Evolutionary conservation across 2,888 invertebrate genomes (phyloP), one percentile per base, ranked within the genome.

Genomic region (Perizoma flavofasciatum): DNA sequence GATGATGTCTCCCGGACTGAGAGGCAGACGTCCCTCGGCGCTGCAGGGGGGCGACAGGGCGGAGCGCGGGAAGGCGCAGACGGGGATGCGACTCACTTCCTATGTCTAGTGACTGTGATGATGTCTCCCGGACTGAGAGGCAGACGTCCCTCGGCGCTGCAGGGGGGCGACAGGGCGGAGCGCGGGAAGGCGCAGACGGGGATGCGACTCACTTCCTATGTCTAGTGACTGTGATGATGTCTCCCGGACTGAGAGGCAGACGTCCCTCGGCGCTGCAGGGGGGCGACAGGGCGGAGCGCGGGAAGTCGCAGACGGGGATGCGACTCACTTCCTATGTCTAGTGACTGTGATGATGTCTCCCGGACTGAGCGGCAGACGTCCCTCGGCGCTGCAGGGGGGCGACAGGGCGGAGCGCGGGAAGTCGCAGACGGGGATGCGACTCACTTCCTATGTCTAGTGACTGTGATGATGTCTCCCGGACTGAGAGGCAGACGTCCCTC

Each of bases 361-460:
- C 0, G 93, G 83, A 5, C 81, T 70, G 0, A 99, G 88, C 64
- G 94, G 91, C 70, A 99, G 95, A 32, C 98, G 93, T 3, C 96
- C 92, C 86, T 98, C 98, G 85, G 98, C 98, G 0, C 95, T 95
- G 78, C 96, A 97, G 4, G 98, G 98, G 55, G 96, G 95, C 70
- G 62, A 41, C 0, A 77, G 35, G 0, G 86, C 83, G 6, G 88
- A 89, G 3, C 85, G 74, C 32, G 87, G 81, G 46, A 69, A 62
- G 0, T 54, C 10, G 5, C 57, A 0, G 37, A 93, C 63, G 5
- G 98, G 98, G 75, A 96, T n/a, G n/a, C n/a, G n/a, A n/a, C n/a
- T n/a, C n/a, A n/a, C n/a, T n/a, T n/a, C n/a, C 96, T 94, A 95
- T 97, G 98, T 57, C 98, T 89, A 0, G 98, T 98, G 41, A 97